Base-by-base conservation (phyloP, 2,888 invertebrate species). In the Callyntrura guangdongensis region DNA sequence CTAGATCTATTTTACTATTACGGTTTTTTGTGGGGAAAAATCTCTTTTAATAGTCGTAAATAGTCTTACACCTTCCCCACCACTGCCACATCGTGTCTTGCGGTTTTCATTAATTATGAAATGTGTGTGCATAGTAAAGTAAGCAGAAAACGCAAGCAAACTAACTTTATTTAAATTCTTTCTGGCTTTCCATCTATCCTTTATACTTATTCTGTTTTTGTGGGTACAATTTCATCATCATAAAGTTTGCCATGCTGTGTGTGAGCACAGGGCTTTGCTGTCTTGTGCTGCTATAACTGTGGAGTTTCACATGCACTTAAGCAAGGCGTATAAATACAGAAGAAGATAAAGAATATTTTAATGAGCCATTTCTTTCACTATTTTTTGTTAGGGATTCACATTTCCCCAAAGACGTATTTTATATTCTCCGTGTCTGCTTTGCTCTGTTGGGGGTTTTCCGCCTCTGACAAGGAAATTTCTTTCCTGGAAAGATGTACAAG, bases 301-400 rank as follows among this genome's bases (percentile, higher is more conserved):
- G 61, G n/a, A 67, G 12, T 67, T 25, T 11, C 11, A 12, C 12
- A 67, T 25, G 12, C n/a, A n/a, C n/a, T n/a, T n/a, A n/a, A n/a
- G n/a, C n/a, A n/a, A n/a, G n/a, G n/a, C n/a, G n/a, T n/a, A n/a
- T n/a, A n/a, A n/a, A n/a, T n/a, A n/a, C n/a, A 11, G 36, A 77
- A 53, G 6, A 59, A 79, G 53, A 79, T 59, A 36, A 53, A 79
- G 59, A 53, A 53, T 79, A 59, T 59, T 82, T 82, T 82, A 82
- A 82, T 82, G 81, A 82, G 47, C 81, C 81, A 59, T 82, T 82
- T 61, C 61, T 82, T 17, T 82, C 61, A 45, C 61, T 82, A 82
- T n/a, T n/a, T n/a, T n/a, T n/a, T 59, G 81, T 45, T 61, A 0
- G 59, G 72, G 36, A 82, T 59, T 36, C 61, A 45, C 59, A 36